Percentiles rank a stretch among this genome's conserved stretches.
Conservation (phyloP, 2,797 vertebrate genomes). For the Silurus aristotelis region DNA sequence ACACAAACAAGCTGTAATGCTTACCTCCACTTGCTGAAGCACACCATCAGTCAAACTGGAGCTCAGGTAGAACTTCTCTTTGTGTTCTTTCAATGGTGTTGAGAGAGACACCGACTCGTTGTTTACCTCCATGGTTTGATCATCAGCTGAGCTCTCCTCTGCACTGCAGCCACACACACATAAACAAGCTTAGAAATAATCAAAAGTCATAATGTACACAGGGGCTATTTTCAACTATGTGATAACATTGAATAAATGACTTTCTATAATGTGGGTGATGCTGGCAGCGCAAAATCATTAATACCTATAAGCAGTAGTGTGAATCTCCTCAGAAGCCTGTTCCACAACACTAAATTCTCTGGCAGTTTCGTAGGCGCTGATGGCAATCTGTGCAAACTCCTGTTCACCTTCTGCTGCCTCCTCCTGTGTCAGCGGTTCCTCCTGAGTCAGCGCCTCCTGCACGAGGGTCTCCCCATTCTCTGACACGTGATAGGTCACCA, state of each 20-base stretch:
- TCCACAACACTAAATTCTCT: constrained; percentile 85
- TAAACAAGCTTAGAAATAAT: not conserved
- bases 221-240: not conserved
- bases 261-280: not conserved
- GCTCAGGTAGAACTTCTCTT: constrained; percentile 82
- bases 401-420: constrained; percentile 55
- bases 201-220: not conserved
- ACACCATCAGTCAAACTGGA: constrained; percentile 74
- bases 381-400: constrained; percentile 84
- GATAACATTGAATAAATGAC: not conserved
- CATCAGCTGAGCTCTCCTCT: constrained; percentile 67
- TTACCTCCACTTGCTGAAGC: constrained; percentile 87
- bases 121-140: constrained; percentile 72
- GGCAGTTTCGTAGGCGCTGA: constrained; percentile 73
- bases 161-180: constrained; percentile 63
- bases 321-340: constrained; percentile 79
- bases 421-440: constrained; percentile 37
- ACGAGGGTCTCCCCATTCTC: constrained; percentile 78
- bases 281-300: not conserved
- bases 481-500: constrained; percentile 88
- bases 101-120: constrained; percentile 64
- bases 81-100: constrained; percentile 73
- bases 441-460: constrained; percentile 71
- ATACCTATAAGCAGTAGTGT: constrained; percentile 81
- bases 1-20: not conserved